A percentile compares a stretch with the other conserved stretches of the same genome.
These are phyloP conservation scores for Crossocerus cetratus DNA, from an alignment of 2,888 invertebrate genomes.

Conservation along the genomic window DNA sequence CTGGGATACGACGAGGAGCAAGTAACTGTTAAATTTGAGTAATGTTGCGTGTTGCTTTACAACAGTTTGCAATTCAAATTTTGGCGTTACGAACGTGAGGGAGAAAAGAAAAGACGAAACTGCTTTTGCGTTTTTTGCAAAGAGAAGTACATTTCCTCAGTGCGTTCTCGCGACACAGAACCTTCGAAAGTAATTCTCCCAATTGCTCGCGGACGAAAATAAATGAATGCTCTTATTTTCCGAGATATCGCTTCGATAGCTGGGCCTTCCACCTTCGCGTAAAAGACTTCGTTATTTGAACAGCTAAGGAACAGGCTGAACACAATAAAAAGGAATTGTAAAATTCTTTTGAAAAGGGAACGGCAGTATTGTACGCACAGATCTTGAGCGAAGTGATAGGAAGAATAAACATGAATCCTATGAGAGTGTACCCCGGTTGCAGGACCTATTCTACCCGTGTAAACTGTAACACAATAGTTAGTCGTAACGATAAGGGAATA, in stretches of 20 bases:
- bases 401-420: slow-evolving; percentile 35
- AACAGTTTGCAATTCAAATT: too few relatives aligned
- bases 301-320: slow-evolving; percentile 16
- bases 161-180: slow-evolving; percentile 42
- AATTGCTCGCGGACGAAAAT: slow-evolving; percentile 55
- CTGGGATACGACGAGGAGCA: slow-evolving; percentile 19
- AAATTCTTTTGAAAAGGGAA: slow-evolving; percentile 24
- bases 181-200: slow-evolving; percentile 56
- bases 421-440: slow-evolving; percentile 34
- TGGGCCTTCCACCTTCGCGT: slow-evolving; percentile 57
- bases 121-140: slow-evolving; percentile 26
- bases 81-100: too few relatives aligned
- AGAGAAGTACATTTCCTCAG: slow-evolving; percentile 35
- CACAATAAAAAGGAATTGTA: slow-evolving; percentile 10
- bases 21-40: slow-evolving; percentile 32
- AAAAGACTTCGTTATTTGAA: slow-evolving; percentile 60
- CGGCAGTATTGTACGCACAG: slow-evolving; percentile 33
- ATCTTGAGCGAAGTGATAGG: slow-evolving; percentile 14
- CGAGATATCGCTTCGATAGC: slow-evolving; percentile 63
- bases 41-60: slow-evolving; percentile 11
- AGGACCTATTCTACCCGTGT: slow-evolving; percentile 61
- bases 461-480: slow-evolving; percentile 66
- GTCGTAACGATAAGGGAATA: slow-evolving; percentile 63
- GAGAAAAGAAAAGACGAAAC: background rate
- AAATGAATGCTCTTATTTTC: slow-evolving; percentile 64